Conservation (phyloP, 2,888 invertebrate genomes). For the Nephrotoma flavescens region DNA sequence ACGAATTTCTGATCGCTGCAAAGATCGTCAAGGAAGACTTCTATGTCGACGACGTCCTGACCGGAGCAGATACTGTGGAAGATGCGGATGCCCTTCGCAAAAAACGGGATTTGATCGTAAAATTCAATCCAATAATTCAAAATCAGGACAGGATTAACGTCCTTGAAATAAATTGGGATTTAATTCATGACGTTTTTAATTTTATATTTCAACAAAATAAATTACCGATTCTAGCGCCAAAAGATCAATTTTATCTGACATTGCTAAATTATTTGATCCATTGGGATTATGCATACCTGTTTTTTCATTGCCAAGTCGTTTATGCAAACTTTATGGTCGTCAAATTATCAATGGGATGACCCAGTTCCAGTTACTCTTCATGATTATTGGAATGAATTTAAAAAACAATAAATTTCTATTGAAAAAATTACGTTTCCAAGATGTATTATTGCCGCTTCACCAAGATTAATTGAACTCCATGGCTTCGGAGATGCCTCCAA, state of each 20-base stretch:
- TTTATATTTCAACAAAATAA: not conserved
- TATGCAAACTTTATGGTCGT: too few relatives aligned
- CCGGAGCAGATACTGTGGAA: not conserved
- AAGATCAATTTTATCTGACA: not conserved
- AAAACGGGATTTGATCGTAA: not conserved
- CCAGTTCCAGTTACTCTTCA: too few relatives aligned
- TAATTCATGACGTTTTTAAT: not conserved
- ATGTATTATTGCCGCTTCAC: too few relatives aligned
- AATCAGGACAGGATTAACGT: not conserved
- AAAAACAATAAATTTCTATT: too few relatives aligned
- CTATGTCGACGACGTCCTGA: not conserved
- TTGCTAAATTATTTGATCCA: not conserved
- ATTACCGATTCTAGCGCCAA: not conserved
- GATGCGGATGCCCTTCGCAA: not conserved
- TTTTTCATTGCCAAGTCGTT: accelerated
- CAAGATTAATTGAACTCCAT: too few relatives aligned
- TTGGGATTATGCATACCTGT: not conserved
- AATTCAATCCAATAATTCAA: not conserved
- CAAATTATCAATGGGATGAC: too few relatives aligned
- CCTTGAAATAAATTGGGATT: not conserved
- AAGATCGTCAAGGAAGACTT: not conserved
- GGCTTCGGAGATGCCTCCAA: too few relatives aligned
- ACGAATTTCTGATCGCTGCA: not conserved
- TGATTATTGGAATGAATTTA: too few relatives aligned
- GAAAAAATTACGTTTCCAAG: too few relatives aligned